Conservation (phyloP, 1,140 invertebrate genomes). For the Procambarus virginalis region DNA sequence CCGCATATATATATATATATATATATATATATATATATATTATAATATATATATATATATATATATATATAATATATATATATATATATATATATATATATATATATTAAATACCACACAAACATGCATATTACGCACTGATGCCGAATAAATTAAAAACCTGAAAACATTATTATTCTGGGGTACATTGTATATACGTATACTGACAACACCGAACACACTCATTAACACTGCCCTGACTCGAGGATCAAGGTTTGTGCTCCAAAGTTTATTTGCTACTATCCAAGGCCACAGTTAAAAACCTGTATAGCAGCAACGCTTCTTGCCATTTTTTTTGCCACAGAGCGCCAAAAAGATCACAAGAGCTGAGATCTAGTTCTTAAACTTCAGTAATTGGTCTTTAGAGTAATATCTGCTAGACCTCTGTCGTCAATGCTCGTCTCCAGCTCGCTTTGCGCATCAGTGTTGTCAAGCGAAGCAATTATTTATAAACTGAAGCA, state of each 20-base stretch:
- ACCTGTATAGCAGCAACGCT: background rate
- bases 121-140: too few relatives aligned
- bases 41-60: too few relatives aligned
- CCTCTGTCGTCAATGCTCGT: background rate
- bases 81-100: too few relatives aligned
- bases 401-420: background rate
- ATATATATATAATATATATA: too few relatives aligned
- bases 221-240: too few relatives aligned
- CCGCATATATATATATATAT: too few relatives aligned
- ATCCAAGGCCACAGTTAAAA: background rate
- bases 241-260: background rate
- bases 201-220: too few relatives aligned
- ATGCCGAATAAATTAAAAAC: too few relatives aligned
- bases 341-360: background rate
- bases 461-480: background rate
- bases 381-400: background rate
- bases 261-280: background rate
- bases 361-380: background rate
- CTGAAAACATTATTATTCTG: too few relatives aligned
- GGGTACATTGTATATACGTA: too few relatives aligned
- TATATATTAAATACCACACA: too few relatives aligned
- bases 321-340: background rate
- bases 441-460: background rate
- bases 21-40: too few relatives aligned
- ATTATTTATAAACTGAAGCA: conserved; percentile 17